A percentile compares a stretch with the other conserved stretches of the same genome.
phyloP scores from a whole-genome alignment of 2,113 vertebrate genomes.

The Sceloporus undulatus region DNA sequence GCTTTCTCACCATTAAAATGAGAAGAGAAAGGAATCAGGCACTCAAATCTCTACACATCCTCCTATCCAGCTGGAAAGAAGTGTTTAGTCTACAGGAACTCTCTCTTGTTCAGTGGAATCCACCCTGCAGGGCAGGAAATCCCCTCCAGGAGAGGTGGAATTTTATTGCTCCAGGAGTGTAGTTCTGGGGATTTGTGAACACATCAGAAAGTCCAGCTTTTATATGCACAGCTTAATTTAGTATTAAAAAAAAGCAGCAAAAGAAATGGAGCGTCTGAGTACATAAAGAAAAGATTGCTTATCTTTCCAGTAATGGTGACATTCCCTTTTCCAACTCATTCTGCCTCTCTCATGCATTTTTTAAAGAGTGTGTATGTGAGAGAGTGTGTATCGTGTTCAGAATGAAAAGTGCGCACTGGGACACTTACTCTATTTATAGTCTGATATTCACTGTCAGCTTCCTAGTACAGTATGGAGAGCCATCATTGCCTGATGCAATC shows the following conservation, averaged over 20 bases:
- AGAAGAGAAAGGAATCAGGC: neutral
- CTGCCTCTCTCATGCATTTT: neutral
- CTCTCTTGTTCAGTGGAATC: constrained; percentile 1
- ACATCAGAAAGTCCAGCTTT: constrained; percentile 33
- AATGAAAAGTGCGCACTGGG: neutral
- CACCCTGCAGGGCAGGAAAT: constrained; percentile 13
- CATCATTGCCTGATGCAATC: constrained; percentile 35
- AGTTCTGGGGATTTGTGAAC: constrained; percentile 40
- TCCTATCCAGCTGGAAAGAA: neutral
- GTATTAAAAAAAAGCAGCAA: neutral
- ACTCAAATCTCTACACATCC: neutral
- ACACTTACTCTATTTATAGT: constrained; percentile 41
- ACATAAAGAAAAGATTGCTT: constrained; percentile 20
- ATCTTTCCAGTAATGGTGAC: constrained; percentile 2
- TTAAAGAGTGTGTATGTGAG: neutral
- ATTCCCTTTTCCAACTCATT: constrained; percentile 3
- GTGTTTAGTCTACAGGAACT: neutral
- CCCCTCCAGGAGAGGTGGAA: neutral
- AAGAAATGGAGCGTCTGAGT: neutral
- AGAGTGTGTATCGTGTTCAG: constrained; percentile 8
- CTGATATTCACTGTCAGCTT: constrained; percentile 41
- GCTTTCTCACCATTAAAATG: neutral
- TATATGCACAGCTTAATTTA: constrained; percentile 15
- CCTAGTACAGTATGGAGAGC: constrained; percentile 39
- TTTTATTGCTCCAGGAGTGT: neutral